Evolutionary conservation across 2,113 vertebrate species (phyloP), one percentile per base, ranked within the genome.

Genomic region (Percina caprodes): DNA sequence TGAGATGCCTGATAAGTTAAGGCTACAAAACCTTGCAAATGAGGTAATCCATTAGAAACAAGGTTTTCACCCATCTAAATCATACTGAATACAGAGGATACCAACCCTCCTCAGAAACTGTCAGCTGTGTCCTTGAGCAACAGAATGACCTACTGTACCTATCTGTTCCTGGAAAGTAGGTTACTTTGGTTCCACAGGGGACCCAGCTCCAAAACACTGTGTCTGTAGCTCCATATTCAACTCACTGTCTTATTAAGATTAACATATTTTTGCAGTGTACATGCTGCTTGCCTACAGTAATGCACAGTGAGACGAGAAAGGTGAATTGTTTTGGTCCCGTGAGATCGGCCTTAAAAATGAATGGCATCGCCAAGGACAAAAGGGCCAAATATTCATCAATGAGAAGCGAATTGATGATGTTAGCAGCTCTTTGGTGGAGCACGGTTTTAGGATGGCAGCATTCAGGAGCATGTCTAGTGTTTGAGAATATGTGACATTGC

Each of bases 391-490:
- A 63, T 77, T 80, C 79, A 74, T 49, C 74, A 89, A 71, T 51
- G 74, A 83, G 69, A 80, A 30, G 39, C 70, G 60, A 74, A 72
- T 26, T 62, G 74, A 86, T 81, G 82, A 89, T 82, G 78, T 91
- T 90, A 91, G 87, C 86, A 88, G 79, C 73, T 89, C 49, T 79
- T 74, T 86, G 39, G 23, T 21, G 4, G 52, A 55, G 72, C n/a
- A n/a, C 14, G 8, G 24, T 59, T 75, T 76, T 10, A 45, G 56
- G 52, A 33, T 49, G 16, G 71, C 54, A 72, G 70, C 65, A 61
- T 67, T 52, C 15, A 21, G 55, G 39, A 26, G 72, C 4, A 13
- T 46, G 55, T 18, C 45, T 18, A 48, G 13, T 80, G 72, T 62
- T 60, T 52, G 74, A 48, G 10, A 48, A 12, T 58, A 23, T 45